A percentile compares a stretch with the other conserved stretches of the same genome.
These are phyloP conservation scores for Eulithis testata DNA, from an alignment of 2,888 invertebrate genomes.

Conservation along the genomic window DNA sequence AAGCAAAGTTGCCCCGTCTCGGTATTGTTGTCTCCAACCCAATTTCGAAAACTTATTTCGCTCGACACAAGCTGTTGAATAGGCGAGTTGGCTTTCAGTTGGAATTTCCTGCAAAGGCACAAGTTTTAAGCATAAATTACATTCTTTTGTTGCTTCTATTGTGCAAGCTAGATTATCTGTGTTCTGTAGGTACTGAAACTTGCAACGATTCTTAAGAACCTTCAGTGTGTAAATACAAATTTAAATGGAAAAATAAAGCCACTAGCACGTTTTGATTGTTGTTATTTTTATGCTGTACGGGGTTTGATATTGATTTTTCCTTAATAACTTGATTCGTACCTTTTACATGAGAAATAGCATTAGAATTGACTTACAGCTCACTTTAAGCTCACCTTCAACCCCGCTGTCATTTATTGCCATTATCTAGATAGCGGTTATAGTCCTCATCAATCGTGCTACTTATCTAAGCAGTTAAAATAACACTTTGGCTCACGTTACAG, in stretches of 20 bases:
- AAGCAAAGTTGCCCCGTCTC: constrained; percentile 22
- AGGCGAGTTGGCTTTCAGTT: constrained; percentile 17
- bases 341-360: too few species aligned
- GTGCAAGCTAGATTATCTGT: background rate
- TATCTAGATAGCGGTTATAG: constrained; percentile 16
- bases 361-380: too few species aligned
- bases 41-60: constrained; percentile 13
- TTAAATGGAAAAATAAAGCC: too few species aligned
- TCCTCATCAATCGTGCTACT: constrained; percentile 9
- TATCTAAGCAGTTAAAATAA: constrained; percentile 22
- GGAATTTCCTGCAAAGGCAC: constrained; percentile 15
- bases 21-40: constrained; percentile 21
- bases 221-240: background rate
- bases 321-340: too few species aligned
- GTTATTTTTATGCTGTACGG: too few species aligned
- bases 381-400: background rate
- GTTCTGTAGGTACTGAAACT: background rate
- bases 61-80: constrained; percentile 10
- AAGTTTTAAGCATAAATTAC: constrained; percentile 11
- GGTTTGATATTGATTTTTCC: too few species aligned
- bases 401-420: background rate
- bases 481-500: constrained; percentile 20
- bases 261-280: too few species aligned
- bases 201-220: background rate
- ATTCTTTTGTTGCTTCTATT: constrained; percentile 10